Evolutionary conservation across 2,797 vertebrate species (phyloP).

Genomic region (Pangasius larnaudii): DNA sequence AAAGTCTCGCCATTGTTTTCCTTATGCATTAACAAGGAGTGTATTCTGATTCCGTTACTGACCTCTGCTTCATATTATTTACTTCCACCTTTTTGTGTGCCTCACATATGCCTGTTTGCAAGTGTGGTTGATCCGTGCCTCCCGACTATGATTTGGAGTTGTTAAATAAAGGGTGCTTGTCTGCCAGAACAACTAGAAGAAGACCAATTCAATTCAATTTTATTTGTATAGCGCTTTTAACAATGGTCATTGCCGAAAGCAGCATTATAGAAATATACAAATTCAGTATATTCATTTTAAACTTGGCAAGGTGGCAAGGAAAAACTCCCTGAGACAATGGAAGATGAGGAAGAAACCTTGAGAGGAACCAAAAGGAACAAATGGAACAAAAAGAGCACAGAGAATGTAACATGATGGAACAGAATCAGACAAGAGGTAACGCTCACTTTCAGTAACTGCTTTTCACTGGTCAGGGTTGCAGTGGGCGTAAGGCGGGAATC

Average conservation of each 20-base stretch:
- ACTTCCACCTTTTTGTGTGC: neutral
- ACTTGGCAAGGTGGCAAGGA: no score
- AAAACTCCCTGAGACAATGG: no score
- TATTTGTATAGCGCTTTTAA: no score
- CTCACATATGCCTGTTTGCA: neutral
- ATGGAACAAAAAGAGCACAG: neutral
- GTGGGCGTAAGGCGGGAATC: neutral
- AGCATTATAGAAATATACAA: no score
- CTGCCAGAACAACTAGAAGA: neutral
- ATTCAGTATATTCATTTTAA: no score
- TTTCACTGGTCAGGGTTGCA: neutral
- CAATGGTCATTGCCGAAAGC: no score
- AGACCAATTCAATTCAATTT: neutral
- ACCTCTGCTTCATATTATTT: neutral
- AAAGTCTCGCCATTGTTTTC: neutral
- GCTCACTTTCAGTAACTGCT: neutral
- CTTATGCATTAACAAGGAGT: neutral
- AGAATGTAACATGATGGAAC: neutral
- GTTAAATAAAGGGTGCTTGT: neutral
- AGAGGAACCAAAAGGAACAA: no score
- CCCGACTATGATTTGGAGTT: neutral
- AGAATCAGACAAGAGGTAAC: neutral
- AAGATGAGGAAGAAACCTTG: no score
- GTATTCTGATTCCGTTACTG: neutral
- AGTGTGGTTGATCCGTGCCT: neutral